These are phyloP conservation scores for Baccha elongata DNA, from an alignment of 2,888 invertebrate genomes.

Conservation along the genomic window DNA sequence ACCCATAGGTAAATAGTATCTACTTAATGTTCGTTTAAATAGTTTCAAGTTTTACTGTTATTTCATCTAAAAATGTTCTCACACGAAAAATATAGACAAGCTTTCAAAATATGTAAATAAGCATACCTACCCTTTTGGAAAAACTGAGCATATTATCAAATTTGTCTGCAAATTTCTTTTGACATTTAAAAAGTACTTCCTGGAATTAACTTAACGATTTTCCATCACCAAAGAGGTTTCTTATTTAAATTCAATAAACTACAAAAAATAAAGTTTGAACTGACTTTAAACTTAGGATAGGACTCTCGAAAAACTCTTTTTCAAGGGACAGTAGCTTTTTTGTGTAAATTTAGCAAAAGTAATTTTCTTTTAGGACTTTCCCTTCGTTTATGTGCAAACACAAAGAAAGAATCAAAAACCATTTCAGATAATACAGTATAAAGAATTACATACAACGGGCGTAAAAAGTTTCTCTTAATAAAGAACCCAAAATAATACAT, in stretches of 20 bases:
- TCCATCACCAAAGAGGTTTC: too few species aligned
- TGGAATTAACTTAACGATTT: too few species aligned
- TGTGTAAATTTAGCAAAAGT: neutral
- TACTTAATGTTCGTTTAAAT: too few species aligned
- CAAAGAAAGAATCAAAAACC: neutral
- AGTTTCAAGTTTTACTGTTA: too few species aligned
- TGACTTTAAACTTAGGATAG: slow-evolving; percentile 2
- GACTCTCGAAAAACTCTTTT: slow-evolving; percentile 3
- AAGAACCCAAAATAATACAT: neutral
- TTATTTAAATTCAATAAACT: neutral
- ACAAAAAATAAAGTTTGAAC: neutral
- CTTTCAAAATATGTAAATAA: too few species aligned
- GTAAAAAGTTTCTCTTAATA: neutral
- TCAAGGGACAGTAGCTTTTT: slow-evolving; percentile 2
- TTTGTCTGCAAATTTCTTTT: too few species aligned
- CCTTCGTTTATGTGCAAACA: neutral
- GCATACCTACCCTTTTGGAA: too few species aligned
- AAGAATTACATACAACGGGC: neutral
- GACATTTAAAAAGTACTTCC: too few species aligned
- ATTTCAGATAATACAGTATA: neutral
- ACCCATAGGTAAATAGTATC: too few species aligned
- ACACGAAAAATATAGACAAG: too few species aligned
- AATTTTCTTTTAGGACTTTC: slow-evolving; percentile 19
- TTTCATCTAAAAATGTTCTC: too few species aligned
- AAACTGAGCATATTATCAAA: too few species aligned